Conservation (phyloP, 2,113 vertebrate species). For the Cavia porcellus region DNA sequence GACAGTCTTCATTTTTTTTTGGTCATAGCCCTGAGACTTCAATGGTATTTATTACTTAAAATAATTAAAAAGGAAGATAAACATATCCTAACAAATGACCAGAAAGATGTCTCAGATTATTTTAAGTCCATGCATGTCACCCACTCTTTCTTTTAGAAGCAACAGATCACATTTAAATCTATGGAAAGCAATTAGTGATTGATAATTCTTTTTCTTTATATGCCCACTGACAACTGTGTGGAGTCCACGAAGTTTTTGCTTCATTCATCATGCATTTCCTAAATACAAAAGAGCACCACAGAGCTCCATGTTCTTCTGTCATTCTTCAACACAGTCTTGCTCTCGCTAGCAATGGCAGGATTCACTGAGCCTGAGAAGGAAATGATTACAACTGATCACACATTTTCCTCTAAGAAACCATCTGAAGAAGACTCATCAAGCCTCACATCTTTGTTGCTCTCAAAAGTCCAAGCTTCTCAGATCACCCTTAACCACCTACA, state of each 20-base stretch:
- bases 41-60: neutral
- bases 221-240: neutral
- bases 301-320: neutral
- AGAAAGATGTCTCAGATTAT: neutral
- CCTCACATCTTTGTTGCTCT: neutral
- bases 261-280: neutral
- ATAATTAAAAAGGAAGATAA: constrained; percentile 47
- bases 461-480: neutral
- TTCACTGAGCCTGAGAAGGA: neutral
- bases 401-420: neutral
- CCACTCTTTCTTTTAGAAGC: neutral
- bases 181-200: neutral
- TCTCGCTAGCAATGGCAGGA: neutral
- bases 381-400: neutral
- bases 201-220: neutral
- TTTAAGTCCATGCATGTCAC: neutral
- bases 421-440: neutral
- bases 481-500: neutral
- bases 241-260: neutral
- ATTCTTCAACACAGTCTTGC: neutral
- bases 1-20: neutral
- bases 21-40: neutral
- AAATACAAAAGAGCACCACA: neutral
- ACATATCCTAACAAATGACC: neutral
- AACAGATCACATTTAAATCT: neutral